These are phyloP conservation scores for Somateria mollissima DNA, from an alignment of 2,797 vertebrate species.

Conservation along the genomic window DNA sequence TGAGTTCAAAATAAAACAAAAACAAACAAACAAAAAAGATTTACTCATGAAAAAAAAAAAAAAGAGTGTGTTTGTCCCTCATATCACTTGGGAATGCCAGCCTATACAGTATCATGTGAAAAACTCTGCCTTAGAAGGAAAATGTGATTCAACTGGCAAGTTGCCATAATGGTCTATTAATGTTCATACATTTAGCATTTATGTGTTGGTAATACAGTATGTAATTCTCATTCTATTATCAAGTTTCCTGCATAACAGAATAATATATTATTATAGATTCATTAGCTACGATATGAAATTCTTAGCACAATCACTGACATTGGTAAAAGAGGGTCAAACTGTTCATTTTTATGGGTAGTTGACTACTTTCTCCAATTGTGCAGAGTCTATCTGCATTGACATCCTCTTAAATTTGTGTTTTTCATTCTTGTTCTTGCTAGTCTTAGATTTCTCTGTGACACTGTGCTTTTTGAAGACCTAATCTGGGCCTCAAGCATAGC, in stretches of 20 bases:
- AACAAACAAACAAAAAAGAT: neutral
- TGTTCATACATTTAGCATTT: constrained; percentile 3
- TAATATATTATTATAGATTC: neutral
- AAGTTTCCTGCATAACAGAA: neutral
- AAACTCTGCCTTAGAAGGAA: neutral
- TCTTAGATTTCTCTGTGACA: neutral
- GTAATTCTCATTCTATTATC: constrained; percentile 36
- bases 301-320: neutral
- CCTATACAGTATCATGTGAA: neutral
- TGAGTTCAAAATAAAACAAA: neutral
- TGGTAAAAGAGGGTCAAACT: constrained; percentile 6
- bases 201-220: constrained; percentile 29
- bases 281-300: neutral
- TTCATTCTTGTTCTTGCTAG: neutral
- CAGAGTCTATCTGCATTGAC: neutral
- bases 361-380: neutral
- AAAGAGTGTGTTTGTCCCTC: neutral
- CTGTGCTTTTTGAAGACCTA: neutral
- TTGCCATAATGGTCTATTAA: neutral
- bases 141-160: neutral
- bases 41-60: neutral
- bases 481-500: neutral
- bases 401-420: neutral
- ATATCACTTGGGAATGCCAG: neutral
- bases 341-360: constrained; percentile 24